These are phyloP conservation scores for Channa maculata DNA, from an alignment of 2,113 vertebrate genomes.

Conservation along the genomic window DNA sequence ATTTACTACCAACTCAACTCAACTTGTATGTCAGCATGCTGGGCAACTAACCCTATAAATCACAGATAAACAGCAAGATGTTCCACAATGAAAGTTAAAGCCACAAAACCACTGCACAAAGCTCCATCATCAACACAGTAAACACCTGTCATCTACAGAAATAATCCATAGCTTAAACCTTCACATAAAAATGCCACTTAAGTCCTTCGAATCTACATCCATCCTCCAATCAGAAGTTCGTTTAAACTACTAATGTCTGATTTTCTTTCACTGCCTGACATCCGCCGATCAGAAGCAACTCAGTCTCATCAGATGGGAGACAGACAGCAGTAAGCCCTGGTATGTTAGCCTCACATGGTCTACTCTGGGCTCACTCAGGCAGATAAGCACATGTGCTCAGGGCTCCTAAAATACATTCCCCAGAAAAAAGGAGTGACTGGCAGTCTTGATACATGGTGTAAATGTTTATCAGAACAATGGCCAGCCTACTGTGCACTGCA, in stretches of 20 bases:
- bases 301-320: constrained; percentile 53
- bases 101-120: constrained; percentile 10
- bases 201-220: not conserved
- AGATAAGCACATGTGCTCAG: constrained; percentile 77
- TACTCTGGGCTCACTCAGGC: constrained; percentile 71
- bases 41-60: constrained; percentile 9
- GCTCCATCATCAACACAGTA: constrained; percentile 17
- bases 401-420: constrained; percentile 82
- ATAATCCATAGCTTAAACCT: constrained; percentile 22
- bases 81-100: constrained; percentile 32
- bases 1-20: not conserved
- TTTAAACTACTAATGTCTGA: constrained; percentile 16
- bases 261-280: constrained; percentile 5
- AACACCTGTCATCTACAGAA: constrained; percentile 34
- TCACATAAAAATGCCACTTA: constrained; percentile 1
- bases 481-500: constrained; percentile 59
- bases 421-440: constrained; percentile 72
- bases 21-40: not conserved
- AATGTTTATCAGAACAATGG: constrained; percentile 74
- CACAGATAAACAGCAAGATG: constrained; percentile 21
- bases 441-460: constrained; percentile 56
- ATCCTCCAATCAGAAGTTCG: constrained; percentile 5
- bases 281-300: constrained; percentile 40
- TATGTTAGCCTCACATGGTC: constrained; percentile 76
- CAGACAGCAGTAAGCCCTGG: constrained; percentile 65